phyloP scores from a whole-genome alignment of 1,140 invertebrate species.

The Neoseiulus cucumeris region DNA sequence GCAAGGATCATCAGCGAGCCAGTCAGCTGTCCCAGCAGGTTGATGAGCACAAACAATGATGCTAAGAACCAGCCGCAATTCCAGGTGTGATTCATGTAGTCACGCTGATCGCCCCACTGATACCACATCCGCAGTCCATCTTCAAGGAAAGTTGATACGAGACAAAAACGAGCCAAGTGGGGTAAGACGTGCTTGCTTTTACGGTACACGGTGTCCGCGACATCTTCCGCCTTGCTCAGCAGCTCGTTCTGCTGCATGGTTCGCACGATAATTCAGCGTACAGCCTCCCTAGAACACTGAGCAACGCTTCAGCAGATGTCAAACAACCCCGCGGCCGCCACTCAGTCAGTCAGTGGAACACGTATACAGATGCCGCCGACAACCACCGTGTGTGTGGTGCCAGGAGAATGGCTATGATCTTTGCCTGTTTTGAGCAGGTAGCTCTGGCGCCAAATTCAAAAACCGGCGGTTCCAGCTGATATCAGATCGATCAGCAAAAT shows the following conservation, averaged over 20 bases:
- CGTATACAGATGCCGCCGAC: too few relatives aligned
- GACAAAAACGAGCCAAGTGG: slow-evolving; percentile 77
- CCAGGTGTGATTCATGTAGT: slow-evolving; percentile 97
- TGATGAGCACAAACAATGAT: slow-evolving; percentile 74
- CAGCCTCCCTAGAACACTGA: too few relatives aligned
- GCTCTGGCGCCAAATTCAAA: too few relatives aligned
- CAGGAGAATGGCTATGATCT: too few relatives aligned
- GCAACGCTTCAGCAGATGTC: too few relatives aligned
- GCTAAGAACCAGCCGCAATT: slow-evolving; percentile 82
- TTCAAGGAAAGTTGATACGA: slow-evolving; percentile 98
- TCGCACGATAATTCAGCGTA: not conserved
- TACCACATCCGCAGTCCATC: slow-evolving; percentile 98
- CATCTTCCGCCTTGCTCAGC: slow-evolving; percentile 70
- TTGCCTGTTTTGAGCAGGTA: too few relatives aligned
- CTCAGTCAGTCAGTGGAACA: too few relatives aligned
- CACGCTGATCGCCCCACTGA: slow-evolving; percentile 92
- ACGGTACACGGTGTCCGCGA: slow-evolving; percentile 82
- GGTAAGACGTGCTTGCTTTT: slow-evolving; percentile 83
- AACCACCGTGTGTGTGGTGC: too few relatives aligned
- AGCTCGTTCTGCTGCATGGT: slow-evolving; percentile 58
- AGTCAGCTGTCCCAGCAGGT: slow-evolving; percentile 82
- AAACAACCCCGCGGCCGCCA: too few relatives aligned
- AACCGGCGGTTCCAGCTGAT: too few relatives aligned
- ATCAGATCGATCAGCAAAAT: too few relatives aligned
- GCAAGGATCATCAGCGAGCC: slow-evolving; percentile 87